Percentiles rank a stretch among this genome's conserved stretches.
Evolutionary conservation across 2,113 vertebrate genomes (phyloP).

Genomic region (Rana temporaria): DNA sequence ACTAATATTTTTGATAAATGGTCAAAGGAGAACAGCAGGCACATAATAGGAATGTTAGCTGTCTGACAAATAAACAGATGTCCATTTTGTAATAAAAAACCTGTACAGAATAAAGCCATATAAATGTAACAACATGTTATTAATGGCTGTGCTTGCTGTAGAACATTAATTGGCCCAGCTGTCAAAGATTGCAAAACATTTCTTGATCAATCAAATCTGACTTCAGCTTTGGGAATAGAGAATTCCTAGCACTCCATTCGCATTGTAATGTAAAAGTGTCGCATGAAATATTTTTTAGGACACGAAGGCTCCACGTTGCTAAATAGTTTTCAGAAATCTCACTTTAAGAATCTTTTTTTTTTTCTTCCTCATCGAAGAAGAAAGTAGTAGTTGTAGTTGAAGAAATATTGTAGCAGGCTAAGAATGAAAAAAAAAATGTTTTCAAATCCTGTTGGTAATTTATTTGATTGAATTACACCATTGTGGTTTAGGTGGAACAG

Average conservation of each 20-base stretch:
- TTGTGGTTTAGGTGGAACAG: too few species aligned
- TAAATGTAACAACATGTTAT: background rate
- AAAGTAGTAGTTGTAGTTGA: too few species aligned
- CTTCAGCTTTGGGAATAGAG: slow-evolving; percentile 2
- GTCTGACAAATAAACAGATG: background rate
- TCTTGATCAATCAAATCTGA: slow-evolving; percentile 16
- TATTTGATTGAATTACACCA: too few species aligned
- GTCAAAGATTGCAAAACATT: slow-evolving; percentile 3
- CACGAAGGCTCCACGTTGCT: background rate
- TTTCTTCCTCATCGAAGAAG: too few species aligned
- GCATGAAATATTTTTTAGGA: background rate
- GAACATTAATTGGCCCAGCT: background rate
- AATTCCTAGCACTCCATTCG: background rate
- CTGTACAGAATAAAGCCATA: slow-evolving; percentile 11
- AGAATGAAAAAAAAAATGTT: too few species aligned
- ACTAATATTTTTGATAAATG: background rate
- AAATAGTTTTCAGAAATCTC: background rate
- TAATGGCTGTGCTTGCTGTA: background rate
- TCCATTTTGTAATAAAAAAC: background rate
- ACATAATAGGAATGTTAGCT: background rate
- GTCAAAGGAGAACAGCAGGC: background rate
- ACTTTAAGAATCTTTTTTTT: background rate
- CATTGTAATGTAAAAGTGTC: background rate
- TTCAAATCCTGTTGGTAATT: too few species aligned
- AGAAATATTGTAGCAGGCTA: too few species aligned